These are phyloP conservation scores for Penaeus chinensis DNA, from an alignment of 1,140 invertebrate species.

Conservation along the genomic window DNA sequence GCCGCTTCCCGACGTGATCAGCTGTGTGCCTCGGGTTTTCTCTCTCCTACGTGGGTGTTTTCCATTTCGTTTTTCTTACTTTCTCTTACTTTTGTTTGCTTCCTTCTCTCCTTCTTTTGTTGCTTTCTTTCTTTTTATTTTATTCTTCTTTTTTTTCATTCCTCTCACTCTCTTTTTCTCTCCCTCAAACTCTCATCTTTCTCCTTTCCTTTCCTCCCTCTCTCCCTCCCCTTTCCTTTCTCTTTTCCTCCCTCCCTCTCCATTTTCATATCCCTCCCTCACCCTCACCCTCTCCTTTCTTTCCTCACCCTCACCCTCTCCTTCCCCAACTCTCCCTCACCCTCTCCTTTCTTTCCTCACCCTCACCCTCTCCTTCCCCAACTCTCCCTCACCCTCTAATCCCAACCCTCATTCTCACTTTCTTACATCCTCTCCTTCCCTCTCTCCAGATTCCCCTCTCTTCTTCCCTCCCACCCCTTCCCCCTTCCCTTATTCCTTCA, in stretches of 20 bases:
- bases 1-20: no score
- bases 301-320: neutral
- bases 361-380: neutral
- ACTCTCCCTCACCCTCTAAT: neutral
- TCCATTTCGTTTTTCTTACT: no score
- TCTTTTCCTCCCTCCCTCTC: neutral
- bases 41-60: no score
- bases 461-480: no score
- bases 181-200: neutral
- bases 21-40: no score
- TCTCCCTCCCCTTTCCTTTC: neutral
- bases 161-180: no score
- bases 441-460: neutral
- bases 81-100: no score
- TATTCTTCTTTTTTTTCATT: no score
- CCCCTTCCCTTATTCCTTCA: neutral
- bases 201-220: neutral
- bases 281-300: neutral
- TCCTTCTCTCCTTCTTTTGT: no score
- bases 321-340: neutral
- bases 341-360: neutral
- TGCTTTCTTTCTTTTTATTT: no score
- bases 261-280: neutral
- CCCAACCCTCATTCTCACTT: no score
- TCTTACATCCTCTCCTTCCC: neutral